Evolutionary conservation across 2,113 vertebrate species (phyloP).

Genomic region (Urocitellus parryii): DNA sequence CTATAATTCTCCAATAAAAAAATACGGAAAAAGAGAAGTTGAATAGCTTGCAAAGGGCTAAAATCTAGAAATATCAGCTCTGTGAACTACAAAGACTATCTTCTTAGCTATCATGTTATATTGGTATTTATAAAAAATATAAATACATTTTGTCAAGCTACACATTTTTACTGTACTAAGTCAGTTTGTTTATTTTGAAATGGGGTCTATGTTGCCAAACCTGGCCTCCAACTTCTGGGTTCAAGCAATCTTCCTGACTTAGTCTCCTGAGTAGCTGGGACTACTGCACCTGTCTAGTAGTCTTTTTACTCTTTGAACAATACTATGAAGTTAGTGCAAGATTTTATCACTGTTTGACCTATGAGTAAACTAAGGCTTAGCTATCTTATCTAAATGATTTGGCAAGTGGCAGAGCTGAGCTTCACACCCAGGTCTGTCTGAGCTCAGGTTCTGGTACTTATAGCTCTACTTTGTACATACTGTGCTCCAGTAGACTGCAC

Average conservation of each 20-base stretch:
- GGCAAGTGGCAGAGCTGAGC: neutral
- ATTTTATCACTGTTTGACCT: too few species aligned
- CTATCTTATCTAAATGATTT: neutral
- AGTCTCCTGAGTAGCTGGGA: too few species aligned
- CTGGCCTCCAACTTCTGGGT: too few species aligned
- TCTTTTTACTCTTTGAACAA: neutral
- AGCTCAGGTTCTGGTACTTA: neutral
- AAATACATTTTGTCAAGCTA: neutral
- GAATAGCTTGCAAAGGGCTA: neutral
- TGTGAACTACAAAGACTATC: neutral
- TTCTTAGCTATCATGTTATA: neutral
- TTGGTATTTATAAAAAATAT: neutral
- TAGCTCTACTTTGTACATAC: rapidly evolving
- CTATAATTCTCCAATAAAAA: too few species aligned
- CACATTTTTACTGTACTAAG: neutral
- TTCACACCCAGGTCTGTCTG: neutral
- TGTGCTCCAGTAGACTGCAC: neutral
- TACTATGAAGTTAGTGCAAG: too few species aligned
- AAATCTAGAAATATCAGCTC: neutral
- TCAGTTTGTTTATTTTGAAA: too few species aligned
- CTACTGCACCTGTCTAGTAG: neutral
- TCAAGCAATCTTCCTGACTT: too few species aligned
- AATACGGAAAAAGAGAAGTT: neutral
- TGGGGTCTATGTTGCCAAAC: too few species aligned
- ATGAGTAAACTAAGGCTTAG: neutral